Conservation (phyloP, 2,888 invertebrate species). For the Ashinkailepas kermadecensis region DNA sequence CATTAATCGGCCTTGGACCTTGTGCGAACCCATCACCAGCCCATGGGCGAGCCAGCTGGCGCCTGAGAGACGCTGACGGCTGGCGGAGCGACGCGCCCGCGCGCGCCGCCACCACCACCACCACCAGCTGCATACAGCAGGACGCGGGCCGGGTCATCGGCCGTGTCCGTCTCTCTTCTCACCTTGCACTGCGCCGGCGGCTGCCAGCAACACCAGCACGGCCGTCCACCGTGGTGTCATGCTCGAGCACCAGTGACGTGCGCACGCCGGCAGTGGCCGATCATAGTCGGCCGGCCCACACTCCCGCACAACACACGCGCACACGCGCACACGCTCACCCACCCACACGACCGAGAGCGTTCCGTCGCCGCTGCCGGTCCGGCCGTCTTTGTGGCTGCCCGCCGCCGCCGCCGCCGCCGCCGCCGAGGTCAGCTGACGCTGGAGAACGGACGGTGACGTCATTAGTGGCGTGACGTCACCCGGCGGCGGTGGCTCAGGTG, state of each 20-base stretch:
- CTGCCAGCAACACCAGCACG: background rate
- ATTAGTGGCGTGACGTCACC: background rate
- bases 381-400: background rate
- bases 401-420: conserved; percentile 5
- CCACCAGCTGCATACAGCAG: too few relatives aligned
- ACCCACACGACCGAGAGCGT: background rate
- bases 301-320: background rate
- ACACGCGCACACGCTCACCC: background rate
- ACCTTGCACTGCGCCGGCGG: background rate
- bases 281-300: background rate
- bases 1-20: too few relatives aligned
- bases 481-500: background rate
- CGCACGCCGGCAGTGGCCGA: background rate
- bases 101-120: too few relatives aligned
- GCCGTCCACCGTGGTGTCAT: background rate
- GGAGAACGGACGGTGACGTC: background rate
- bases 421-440: conserved; percentile 10
- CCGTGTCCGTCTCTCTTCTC: background rate
- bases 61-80: too few relatives aligned
- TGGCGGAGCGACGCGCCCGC: too few relatives aligned
- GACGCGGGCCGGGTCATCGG: conserved; percentile 12
- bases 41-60: too few relatives aligned
- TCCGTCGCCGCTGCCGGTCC: background rate
- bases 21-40: too few relatives aligned
- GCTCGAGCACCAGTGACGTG: background rate